Percentiles rank a stretch among this genome's conserved stretches.
These are phyloP conservation scores for Nasonia longicornis DNA, from an alignment of 1,140 invertebrate species.

Conservation along the genomic window DNA sequence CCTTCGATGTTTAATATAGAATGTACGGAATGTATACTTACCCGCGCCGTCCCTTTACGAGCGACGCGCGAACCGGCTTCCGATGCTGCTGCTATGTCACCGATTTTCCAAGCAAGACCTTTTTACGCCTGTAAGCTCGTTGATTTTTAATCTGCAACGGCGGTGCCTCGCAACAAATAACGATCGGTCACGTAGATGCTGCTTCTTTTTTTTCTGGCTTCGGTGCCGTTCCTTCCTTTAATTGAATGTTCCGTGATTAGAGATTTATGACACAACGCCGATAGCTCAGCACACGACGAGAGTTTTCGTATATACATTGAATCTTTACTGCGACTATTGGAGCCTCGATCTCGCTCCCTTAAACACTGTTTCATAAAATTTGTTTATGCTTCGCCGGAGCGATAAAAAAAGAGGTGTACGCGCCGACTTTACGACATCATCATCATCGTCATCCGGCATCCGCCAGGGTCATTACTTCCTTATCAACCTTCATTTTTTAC, in stretches of 20 bases:
- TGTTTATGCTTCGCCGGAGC: background rate
- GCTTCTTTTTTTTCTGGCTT: background rate
- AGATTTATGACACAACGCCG: background rate
- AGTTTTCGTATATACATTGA: background rate
- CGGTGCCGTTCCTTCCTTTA: too few species aligned
- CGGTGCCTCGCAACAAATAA: too few species aligned
- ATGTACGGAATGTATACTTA: background rate
- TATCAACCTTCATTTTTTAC: slow-evolving; percentile 18
- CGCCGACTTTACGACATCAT: background rate
- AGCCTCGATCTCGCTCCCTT: background rate
- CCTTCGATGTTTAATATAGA: slow-evolving; percentile 2
- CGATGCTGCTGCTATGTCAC: background rate
- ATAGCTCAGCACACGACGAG: too few species aligned
- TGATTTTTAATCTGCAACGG: background rate
- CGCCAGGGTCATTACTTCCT: background rate
- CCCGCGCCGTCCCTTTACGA: background rate
- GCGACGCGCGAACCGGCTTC: background rate
- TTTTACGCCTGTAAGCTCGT: background rate
- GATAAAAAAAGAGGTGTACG: background rate
- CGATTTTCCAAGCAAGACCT: too few species aligned
- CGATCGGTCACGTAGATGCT: background rate
- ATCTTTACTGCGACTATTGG: background rate
- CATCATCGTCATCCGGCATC: background rate
- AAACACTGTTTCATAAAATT: background rate
- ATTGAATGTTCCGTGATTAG: background rate